These are phyloP conservation scores for Cyclopterus lumpus DNA, from an alignment of 2,797 vertebrate species.

Conservation along the genomic window DNA sequence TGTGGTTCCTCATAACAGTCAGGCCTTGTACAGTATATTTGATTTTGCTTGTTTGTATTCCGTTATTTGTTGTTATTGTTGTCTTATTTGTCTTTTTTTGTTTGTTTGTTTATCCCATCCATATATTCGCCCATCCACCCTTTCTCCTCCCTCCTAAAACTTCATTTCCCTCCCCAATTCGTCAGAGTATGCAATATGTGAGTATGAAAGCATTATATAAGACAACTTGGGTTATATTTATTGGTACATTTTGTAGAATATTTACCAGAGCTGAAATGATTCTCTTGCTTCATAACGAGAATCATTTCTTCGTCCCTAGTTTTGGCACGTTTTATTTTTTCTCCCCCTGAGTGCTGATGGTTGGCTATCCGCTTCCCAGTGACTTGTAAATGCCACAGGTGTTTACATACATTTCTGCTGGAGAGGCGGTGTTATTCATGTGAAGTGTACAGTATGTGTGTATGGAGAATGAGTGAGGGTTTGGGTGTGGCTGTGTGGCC, in stretches of 20 bases:
- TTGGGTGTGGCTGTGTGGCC: slow-evolving; percentile 29
- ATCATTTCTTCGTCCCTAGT: slow-evolving; percentile 34
- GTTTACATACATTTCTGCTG: slow-evolving; percentile 19
- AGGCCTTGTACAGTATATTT: slow-evolving; percentile 34
- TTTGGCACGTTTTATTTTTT: slow-evolving; percentile 32
- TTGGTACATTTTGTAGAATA: slow-evolving; percentile 20
- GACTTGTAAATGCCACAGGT: slow-evolving; percentile 18
- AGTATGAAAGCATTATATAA: slow-evolving; percentile 77
- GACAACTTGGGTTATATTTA: slow-evolving; percentile 39
- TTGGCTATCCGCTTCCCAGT: slow-evolving; percentile 28
- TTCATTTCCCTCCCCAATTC: slow-evolving; percentile 65
- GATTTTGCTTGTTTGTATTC: slow-evolving; percentile 55
- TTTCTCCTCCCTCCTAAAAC: slow-evolving; percentile 50
- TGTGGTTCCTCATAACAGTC: slow-evolving; percentile 33
- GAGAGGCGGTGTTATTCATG: slow-evolving; percentile 11
- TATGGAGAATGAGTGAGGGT: slow-evolving; percentile 18
- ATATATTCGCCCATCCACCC: slow-evolving; percentile 60
- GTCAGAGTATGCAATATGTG: slow-evolving; percentile 87
- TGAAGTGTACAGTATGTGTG: slow-evolving; percentile 18
- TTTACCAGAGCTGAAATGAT: slow-evolving; percentile 36
- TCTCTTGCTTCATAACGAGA: slow-evolving; percentile 20
- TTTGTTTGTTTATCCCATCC: slow-evolving; percentile 70
- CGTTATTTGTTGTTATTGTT: slow-evolving; percentile 64
- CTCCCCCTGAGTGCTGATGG: slow-evolving; percentile 13
- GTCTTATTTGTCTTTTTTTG: slow-evolving; percentile 75